Base-by-base conservation (phyloP, 23 tunicate genomes). In the Aplidium turbinatum region DNA sequence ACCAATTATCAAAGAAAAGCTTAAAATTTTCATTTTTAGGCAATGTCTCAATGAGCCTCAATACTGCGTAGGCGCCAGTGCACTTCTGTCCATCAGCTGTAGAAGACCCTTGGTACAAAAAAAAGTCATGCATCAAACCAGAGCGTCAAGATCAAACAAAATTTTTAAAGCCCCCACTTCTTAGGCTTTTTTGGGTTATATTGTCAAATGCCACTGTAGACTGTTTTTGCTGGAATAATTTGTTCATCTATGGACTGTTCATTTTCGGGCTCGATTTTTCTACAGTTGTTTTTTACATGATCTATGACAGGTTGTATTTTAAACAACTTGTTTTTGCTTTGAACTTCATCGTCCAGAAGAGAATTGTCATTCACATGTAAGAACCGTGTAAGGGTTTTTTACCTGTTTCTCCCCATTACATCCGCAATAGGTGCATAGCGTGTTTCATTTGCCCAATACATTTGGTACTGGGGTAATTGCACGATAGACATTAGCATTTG, bases 171-270 rank as follows among this genome's bases (percentile, higher is more conserved):
- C 73, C 73, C 50, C 73, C 73, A 36, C 29, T 62, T 62, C 11
- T 7, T 7, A 25, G 68, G 38, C 25, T 67, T 67, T 39, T 36
- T 67, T 36, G 73, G 73, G 11, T 35, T 67, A 22, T 67, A 67
- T 27, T 67, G 73, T 33, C 54, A 4, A 36, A 67, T 67, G 13
- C 27, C 26, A 19, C 55, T 35, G 54, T 36, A 36, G 4, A 30
- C 13, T 9, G 55, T 26, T 29, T 71, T 71, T 9, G 61, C 60
- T 33, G 77, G 77, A 29, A 71, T 71, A 2, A 71, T 71, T 51
- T 71, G 77, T 51, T 71, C 77, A 71, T 71, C 77, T 26, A 71
- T 29, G 20, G 73, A 67, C n/a, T 67, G 53, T 11, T 67, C 7
- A 3, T 35, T 23, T 40, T 67, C 54, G 9, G 73, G 73, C 56